Evolutionary conservation across 2,888 invertebrate genomes (phyloP).

Genomic region (Euzophera pinguis): DNA sequence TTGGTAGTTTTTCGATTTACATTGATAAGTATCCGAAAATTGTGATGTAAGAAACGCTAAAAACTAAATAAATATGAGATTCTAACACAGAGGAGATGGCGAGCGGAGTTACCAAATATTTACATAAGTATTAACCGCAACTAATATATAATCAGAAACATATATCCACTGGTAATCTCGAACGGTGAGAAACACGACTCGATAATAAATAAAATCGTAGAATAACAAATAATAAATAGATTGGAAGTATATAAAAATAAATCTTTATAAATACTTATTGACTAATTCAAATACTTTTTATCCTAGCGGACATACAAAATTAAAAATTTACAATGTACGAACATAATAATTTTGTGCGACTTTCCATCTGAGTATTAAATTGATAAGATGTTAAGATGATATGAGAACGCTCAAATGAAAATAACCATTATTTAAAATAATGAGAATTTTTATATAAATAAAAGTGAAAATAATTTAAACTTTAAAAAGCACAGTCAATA

Average conservation of each 20-base stretch:
- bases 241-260: slow-evolving; percentile 70
- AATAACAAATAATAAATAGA: slow-evolving; percentile 70
- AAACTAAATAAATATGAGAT: slow-evolving; percentile 59
- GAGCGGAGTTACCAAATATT: slow-evolving; percentile 45
- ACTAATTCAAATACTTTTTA: slow-evolving; percentile 44
- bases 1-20: slow-evolving; percentile 1
- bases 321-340: slow-evolving; percentile 2
- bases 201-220: slow-evolving; percentile 57
- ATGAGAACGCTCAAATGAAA: slow-evolving; percentile 24
- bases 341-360: not conserved
- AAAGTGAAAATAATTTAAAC: slow-evolving; percentile 20
- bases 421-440: slow-evolving; percentile 19
- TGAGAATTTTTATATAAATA: slow-evolving; percentile 18
- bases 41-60: slow-evolving; percentile 59
- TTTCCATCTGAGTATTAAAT: slow-evolving; percentile 25
- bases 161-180: slow-evolving; percentile 47
- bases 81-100: slow-evolving; percentile 58
- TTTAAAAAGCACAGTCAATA: slow-evolving; percentile 23
- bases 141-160: slow-evolving; percentile 48
- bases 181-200: slow-evolving; percentile 39
- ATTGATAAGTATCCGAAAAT: slow-evolving; percentile 11
- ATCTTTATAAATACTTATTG: slow-evolving; percentile 72
- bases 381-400: slow-evolving; percentile 14
- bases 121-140: slow-evolving; percentile 75
- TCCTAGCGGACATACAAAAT: slow-evolving; percentile 4